Base-by-base conservation (phyloP, 2,888 invertebrate species). In the Hololepta plana region DNA sequence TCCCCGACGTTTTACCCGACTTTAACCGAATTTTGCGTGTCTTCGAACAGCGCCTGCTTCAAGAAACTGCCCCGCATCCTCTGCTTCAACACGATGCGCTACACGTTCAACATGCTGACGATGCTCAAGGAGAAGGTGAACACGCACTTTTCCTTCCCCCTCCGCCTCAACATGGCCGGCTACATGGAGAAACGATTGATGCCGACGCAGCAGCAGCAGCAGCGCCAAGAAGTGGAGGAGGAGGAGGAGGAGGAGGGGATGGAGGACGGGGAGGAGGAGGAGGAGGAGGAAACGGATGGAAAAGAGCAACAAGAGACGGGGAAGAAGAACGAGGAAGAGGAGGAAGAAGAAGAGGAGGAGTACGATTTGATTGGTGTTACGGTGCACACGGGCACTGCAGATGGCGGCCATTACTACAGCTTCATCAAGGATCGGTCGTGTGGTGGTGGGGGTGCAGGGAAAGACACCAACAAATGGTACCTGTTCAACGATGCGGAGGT, bases 41-140 rank as follows among this genome's bases (percentile, higher is more conserved):
- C n/a, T n/a, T n/a, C n/a, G n/a, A n/a, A n/a, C 53, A 74, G 84
- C 36, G 90, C 90, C 1, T 91, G 91, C 50, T 90, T 93, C 52
- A 90, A 88, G 51, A 85, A 84, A 45, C 60, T 93, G 13, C 93
- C 93, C 0, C 77, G 81, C 36, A 90, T 93, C 33, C 59, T 93
- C 12, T 91, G 91, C 49, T 91, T 93, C 53, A 93, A 93, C 54
- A 93, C 91, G 0, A 90, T 93, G 91, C 67, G 93, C 14, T 93
- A 93, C 45, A 88, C 90, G 0, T 93, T 93, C 57, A 93, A 93
- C 54, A 91, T 93, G 90, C 67, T 90, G 15, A 93, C 93, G 0
- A 91, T 93, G 91, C 63, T 87, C 32, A 91, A 91, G 46, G 93
- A 93, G 51, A 93, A 93, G 50, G 91, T 93, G 2, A 93, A 93